A percentile compares a stretch with the other conserved stretches of the same genome.
Conservation (phyloP, 1,140 invertebrate genomes). For the Odontomachus brunneus region DNA sequence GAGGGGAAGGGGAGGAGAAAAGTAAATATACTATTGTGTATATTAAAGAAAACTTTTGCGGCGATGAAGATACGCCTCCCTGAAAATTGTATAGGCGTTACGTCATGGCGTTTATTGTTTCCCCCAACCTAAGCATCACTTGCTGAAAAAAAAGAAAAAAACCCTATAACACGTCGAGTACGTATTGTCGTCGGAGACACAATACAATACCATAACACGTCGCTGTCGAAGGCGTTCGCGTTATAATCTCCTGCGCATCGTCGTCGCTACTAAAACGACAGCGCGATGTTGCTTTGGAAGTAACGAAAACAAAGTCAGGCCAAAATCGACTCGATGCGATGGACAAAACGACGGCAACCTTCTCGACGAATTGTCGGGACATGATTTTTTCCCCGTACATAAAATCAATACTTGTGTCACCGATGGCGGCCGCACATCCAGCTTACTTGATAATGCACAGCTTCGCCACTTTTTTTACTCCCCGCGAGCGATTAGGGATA, state of each 20-base stretch:
- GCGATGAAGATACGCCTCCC: not conserved
- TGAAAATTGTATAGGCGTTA: conserved; percentile 34
- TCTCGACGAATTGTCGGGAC: not conserved
- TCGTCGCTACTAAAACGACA: not conserved
- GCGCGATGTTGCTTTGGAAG: not conserved
- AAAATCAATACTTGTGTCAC: not conserved
- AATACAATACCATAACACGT: not conserved
- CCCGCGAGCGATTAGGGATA: not conserved
- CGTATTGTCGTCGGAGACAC: not conserved
- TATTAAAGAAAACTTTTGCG: conserved; percentile 34
- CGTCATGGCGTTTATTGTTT: not conserved
- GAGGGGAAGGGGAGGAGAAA: not conserved
- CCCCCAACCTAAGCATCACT: not conserved
- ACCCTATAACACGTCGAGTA: not conserved
- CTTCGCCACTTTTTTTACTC: not conserved
- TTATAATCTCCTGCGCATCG: not conserved
- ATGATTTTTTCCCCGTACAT: not conserved
- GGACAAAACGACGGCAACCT: not conserved
- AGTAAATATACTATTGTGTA: conserved; percentile 4
- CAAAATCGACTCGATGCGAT: not conserved
- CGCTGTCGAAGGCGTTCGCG: conserved; percentile 5
- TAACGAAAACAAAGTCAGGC: not conserved
- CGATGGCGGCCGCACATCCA: too few relatives aligned
- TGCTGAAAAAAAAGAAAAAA: not conserved
- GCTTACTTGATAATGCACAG: too few relatives aligned